These are phyloP conservation scores for Thamnaconus septentrionalis DNA, from an alignment of 2,113 vertebrate species.

Conservation along the genomic window DNA sequence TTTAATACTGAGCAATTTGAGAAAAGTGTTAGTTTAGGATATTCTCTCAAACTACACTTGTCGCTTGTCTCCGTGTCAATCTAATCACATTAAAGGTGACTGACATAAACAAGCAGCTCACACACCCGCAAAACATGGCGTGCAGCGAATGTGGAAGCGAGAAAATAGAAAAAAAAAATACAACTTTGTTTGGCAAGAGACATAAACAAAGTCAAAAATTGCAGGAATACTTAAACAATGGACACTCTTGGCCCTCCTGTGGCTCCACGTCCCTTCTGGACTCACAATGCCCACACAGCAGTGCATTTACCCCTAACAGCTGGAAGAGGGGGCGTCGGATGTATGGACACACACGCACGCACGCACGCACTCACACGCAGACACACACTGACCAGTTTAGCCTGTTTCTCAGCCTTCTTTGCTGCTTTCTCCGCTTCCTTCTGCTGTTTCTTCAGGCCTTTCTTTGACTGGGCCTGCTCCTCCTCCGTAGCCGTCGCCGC, in stretches of 20 bases:
- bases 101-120: too few species aligned
- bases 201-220: constrained; percentile 65
- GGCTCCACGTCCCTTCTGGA: constrained; percentile 33
- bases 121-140: neutral
- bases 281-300: constrained; percentile 46
- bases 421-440: constrained; percentile 83
- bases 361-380: constrained; percentile 22
- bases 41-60: too few species aligned
- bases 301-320: constrained; percentile 48
- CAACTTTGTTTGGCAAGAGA: constrained; percentile 58
- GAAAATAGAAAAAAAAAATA: constrained; percentile 40
- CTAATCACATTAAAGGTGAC: too few species aligned
- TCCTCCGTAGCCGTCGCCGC: constrained; percentile 76
- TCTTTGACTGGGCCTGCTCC: constrained; percentile 81
- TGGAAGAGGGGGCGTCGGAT: constrained; percentile 44
- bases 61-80: too few species aligned
- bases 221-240: constrained; percentile 76
- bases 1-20: too few species aligned
- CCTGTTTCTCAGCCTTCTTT: constrained; percentile 83
- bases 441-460: constrained; percentile 81
- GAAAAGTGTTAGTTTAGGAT: too few species aligned
- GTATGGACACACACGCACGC: constrained; percentile 37
- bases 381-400: constrained; percentile 72
- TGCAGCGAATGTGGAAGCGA: neutral
- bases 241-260: constrained; percentile 22